A percentile compares a stretch with the other conserved stretches of the same genome.
These are phyloP conservation scores for Aleiodes alternator DNA, from an alignment of 2,888 invertebrate species.

Conservation along the genomic window DNA sequence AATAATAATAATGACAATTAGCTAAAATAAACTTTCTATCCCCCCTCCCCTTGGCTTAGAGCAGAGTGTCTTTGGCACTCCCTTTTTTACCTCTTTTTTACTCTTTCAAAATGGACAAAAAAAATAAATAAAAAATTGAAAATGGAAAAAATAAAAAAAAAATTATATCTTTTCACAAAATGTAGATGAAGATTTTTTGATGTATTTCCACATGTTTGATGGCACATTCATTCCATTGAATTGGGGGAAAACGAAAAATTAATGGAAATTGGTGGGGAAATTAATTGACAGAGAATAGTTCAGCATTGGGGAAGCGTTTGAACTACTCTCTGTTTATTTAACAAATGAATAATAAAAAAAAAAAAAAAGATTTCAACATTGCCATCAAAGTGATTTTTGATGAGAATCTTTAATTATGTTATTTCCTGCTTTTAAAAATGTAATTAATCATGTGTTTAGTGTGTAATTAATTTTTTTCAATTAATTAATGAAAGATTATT, in stretches of 20 bases:
- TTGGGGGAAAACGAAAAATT: neutral
- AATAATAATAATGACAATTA: constrained; percentile 1
- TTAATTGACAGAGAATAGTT: constrained; percentile 58
- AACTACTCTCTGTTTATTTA: constrained; percentile 55
- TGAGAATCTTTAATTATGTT: neutral
- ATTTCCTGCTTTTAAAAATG: too few species aligned
- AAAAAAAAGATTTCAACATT: neutral
- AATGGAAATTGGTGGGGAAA: neutral
- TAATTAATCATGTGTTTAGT: too few species aligned
- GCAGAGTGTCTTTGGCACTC: constrained; percentile 45
- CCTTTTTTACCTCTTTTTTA: constrained; percentile 52
- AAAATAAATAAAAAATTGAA: constrained; percentile 1
- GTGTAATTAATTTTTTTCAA: too few species aligned
- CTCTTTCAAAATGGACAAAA: constrained; percentile 41
- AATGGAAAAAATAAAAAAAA: neutral
- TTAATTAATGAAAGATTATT: too few species aligned
- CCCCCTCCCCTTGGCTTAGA: constrained; percentile 43
- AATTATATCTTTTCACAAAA: neutral
- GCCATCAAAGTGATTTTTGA: neutral
- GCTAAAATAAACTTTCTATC: neutral
- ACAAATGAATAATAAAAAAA: constrained; percentile 7
- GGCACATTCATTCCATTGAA: neutral
- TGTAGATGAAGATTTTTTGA: neutral
- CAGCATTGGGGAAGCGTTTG: constrained; percentile 71
- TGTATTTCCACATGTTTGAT: neutral